Evolutionary conservation across 2,888 invertebrate genomes (phyloP).

Genomic region (Oscheius sp.): DNA sequence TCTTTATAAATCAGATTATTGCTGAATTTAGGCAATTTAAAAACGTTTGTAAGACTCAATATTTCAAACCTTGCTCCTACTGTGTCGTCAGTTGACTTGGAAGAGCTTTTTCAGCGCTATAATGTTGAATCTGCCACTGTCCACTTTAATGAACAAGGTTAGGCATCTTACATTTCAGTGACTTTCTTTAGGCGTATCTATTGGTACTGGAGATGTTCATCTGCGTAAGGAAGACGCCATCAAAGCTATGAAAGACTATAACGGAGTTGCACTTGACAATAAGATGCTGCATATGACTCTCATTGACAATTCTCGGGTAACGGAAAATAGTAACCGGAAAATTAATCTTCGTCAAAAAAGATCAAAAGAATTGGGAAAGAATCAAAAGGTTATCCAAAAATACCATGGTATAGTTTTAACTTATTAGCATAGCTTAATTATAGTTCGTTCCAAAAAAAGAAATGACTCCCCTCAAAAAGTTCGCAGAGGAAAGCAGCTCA

Average conservation of each 20-base stretch:
- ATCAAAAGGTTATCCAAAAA: too few species aligned
- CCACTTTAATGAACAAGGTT: slow-evolving; percentile 53
- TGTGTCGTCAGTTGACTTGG: slow-evolving; percentile 47
- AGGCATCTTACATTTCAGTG: neutral
- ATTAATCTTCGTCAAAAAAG: too few species aligned
- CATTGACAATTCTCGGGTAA: too few species aligned
- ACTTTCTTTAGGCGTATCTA: slow-evolving; percentile 38
- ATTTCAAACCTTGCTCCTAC: slow-evolving; percentile 48
- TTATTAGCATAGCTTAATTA: too few species aligned
- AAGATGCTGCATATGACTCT: slow-evolving; percentile 20
- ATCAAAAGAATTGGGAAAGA: too few species aligned
- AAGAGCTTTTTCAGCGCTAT: slow-evolving; percentile 50
- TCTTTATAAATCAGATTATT: too few species aligned
- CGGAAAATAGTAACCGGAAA: too few species aligned
- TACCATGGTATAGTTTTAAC: too few species aligned
- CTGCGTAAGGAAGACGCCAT: slow-evolving; percentile 47
- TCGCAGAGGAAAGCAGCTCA: slow-evolving; percentile 32
- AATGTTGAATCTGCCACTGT: slow-evolving; percentile 43
- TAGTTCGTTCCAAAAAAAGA: slow-evolving; percentile 1
- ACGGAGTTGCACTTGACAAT: slow-evolving; percentile 26
- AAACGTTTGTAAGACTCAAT: slow-evolving; percentile 40
- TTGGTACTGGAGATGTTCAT: slow-evolving; percentile 54
- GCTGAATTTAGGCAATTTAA: too few species aligned
- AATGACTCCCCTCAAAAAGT: neutral
- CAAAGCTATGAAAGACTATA: slow-evolving; percentile 41